A percentile compares a stretch with the other conserved stretches of the same genome.
phyloP scores from a whole-genome alignment of 2,797 vertebrate genomes.

The Paratrypauchen microcephalus region DNA sequence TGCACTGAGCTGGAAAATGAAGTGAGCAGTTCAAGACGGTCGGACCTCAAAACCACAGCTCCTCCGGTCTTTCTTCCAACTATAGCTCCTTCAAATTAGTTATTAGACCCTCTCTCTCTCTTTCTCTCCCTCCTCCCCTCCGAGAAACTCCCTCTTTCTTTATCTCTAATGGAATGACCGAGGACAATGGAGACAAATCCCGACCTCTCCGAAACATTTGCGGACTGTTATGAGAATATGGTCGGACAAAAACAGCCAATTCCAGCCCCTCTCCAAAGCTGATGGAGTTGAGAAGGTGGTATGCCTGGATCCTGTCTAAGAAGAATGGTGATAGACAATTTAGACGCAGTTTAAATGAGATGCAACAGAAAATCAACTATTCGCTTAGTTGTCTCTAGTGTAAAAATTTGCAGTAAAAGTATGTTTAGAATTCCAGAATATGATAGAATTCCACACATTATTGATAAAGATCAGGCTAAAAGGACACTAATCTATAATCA shows the following conservation, averaged over 20 bases:
- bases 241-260: slow-evolving; percentile 47
- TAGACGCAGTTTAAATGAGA: too few relatives aligned
- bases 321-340: not conserved
- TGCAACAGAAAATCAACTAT: too few relatives aligned
- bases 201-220: slow-evolving; percentile 70
- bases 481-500: too few relatives aligned
- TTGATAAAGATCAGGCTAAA: too few relatives aligned
- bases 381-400: too few relatives aligned
- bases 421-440: too few relatives aligned
- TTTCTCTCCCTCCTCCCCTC: not conserved
- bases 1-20: slow-evolving; percentile 99
- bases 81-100: slow-evolving; percentile 85
- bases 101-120: slow-evolving; percentile 81
- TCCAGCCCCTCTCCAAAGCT: slow-evolving; percentile 31
- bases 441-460: too few relatives aligned
- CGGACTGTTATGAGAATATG: slow-evolving; percentile 56
- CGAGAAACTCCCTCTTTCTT: slow-evolving; percentile 48
- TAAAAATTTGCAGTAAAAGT: too few relatives aligned
- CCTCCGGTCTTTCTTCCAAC: slow-evolving; percentile 81
- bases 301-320: not conserved
- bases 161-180: slow-evolving; percentile 68
- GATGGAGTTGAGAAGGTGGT: not conserved
- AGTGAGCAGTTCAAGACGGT: slow-evolving; percentile 96
- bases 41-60: slow-evolving; percentile 80
- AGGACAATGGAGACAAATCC: slow-evolving; percentile 70